These are phyloP conservation scores for Drosophila bocki DNA, from an alignment of 1,140 invertebrate genomes.

Conservation along the genomic window DNA sequence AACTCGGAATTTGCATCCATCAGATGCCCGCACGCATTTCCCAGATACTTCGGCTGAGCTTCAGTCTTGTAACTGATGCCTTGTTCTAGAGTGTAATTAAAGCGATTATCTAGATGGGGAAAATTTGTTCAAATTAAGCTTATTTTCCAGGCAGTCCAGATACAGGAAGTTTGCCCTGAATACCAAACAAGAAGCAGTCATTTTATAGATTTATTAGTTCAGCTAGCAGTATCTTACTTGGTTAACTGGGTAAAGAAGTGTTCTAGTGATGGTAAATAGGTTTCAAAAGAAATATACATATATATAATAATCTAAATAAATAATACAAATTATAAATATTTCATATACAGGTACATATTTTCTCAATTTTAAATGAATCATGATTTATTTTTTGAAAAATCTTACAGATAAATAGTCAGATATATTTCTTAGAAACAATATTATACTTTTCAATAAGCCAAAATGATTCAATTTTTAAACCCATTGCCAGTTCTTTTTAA, in stretches of 20 bases:
- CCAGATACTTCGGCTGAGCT: constrained; percentile 30
- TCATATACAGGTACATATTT: not conserved
- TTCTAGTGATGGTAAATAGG: not conserved
- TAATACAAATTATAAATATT: not conserved
- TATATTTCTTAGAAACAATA: not conserved
- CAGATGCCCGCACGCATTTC: constrained; percentile 35
- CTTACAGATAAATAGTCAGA: not conserved
- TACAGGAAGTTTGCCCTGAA: constrained; percentile 66
- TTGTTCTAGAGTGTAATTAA: constrained; percentile 75
- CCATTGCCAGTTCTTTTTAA: not conserved
- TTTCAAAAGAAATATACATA: not conserved
- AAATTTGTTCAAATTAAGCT: constrained; percentile 64
- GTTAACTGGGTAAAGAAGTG: too few species aligned
- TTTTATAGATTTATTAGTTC: not conserved
- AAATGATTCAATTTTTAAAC: constrained; percentile 6
- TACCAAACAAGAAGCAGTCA: constrained; percentile 14
- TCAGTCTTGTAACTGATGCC: constrained; percentile 16
- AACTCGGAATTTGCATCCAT: constrained; percentile 37
- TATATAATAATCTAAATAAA: too few species aligned
- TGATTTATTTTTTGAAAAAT: not conserved
- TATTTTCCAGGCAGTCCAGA: constrained; percentile 37
- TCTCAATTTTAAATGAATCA: not conserved
- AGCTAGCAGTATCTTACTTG: not conserved
- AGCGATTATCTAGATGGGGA: constrained; percentile 56
- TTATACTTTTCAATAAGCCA: not conserved